These are phyloP conservation scores for Papilio elwesi DNA, from an alignment of 2,888 invertebrate genomes.

Conservation along the genomic window DNA sequence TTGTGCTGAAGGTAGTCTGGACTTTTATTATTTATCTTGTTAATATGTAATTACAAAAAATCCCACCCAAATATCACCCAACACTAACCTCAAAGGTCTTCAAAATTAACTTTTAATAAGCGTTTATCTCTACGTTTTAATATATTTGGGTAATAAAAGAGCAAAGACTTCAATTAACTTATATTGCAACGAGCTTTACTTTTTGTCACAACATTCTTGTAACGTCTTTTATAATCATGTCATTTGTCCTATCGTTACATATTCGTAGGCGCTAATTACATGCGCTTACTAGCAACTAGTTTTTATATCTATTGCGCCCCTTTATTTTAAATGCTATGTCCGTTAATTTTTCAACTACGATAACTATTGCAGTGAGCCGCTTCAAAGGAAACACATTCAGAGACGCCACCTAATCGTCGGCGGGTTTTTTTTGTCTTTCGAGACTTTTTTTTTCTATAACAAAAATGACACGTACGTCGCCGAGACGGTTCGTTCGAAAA, in stretches of 20 bases:
- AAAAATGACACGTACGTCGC: conserved; percentile 63
- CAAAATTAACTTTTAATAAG: no score
- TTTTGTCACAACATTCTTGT: conserved; percentile 5
- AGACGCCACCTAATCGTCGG: conserved; percentile 50
- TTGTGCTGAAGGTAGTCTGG: no score
- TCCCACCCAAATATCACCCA: no score
- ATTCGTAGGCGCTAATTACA: conserved; percentile 35
- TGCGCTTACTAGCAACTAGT: conserved; percentile 2
- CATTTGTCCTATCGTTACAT: conserved; percentile 27
- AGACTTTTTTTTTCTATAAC: conserved; percentile 44
- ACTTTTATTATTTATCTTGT: no score
- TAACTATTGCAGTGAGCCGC: conserved; percentile 33
- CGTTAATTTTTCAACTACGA: conserved; percentile 11
- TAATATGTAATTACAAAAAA: no score
- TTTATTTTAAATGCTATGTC: conserved; percentile 14
- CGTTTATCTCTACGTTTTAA: no score
- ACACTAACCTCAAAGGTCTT: no score
- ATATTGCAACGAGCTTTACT: conserved; percentile 2
- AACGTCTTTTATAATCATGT: conserved; percentile 23
- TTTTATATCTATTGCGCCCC: conserved; percentile 16
- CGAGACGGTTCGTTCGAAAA: conserved; percentile 51
- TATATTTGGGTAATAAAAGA: no score
- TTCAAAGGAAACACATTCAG: conserved; percentile 45
- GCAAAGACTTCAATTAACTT: conserved; percentile 11
- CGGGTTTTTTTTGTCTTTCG: conserved; percentile 44